Conservation (phyloP, 35 echinoderm and acorn worm genomes). For the Ptychodera flava region DNA sequence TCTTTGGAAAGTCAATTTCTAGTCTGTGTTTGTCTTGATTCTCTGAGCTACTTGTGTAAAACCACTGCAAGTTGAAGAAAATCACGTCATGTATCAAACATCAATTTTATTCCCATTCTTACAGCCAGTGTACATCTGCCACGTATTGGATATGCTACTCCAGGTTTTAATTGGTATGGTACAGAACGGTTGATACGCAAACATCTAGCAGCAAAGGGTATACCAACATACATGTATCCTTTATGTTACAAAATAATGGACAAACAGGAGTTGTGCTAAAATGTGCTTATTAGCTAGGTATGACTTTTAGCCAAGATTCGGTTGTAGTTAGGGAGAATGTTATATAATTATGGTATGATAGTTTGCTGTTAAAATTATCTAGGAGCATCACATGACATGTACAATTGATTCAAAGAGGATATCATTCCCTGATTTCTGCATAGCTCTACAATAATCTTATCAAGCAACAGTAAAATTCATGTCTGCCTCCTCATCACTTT, state of each 20-base stretch:
- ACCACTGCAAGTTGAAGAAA: too few relatives aligned
- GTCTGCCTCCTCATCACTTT: too few relatives aligned
- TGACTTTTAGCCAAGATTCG: background rate
- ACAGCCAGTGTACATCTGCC: constrained; percentile 91
- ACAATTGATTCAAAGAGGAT: background rate
- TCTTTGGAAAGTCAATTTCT: too few relatives aligned
- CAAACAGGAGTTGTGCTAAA: background rate
- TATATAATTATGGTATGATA: background rate
- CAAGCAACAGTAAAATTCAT: too few relatives aligned
- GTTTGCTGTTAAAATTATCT: background rate
- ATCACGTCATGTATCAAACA: too few relatives aligned
- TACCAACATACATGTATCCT: constrained; percentile 89
- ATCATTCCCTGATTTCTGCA: background rate
- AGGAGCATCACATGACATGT: background rate
- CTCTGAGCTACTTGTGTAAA: too few relatives aligned
- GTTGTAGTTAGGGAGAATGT: background rate
- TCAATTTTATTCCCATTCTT: too few relatives aligned
- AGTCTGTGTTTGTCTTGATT: too few relatives aligned
- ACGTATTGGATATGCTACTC: constrained; percentile 82
- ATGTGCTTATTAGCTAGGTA: constrained; percentile 4
- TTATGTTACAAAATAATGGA: background rate
- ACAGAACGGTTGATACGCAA: constrained; percentile 89
- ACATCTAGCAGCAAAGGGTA: constrained; percentile 74
- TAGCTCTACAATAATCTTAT: too few relatives aligned
- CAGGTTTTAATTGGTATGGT: constrained; percentile 98